Percentiles rank a stretch among this genome's conserved stretches.
Evolutionary conservation across 2,888 invertebrate genomes (phyloP).

Genomic region (Apamea crenata): DNA sequence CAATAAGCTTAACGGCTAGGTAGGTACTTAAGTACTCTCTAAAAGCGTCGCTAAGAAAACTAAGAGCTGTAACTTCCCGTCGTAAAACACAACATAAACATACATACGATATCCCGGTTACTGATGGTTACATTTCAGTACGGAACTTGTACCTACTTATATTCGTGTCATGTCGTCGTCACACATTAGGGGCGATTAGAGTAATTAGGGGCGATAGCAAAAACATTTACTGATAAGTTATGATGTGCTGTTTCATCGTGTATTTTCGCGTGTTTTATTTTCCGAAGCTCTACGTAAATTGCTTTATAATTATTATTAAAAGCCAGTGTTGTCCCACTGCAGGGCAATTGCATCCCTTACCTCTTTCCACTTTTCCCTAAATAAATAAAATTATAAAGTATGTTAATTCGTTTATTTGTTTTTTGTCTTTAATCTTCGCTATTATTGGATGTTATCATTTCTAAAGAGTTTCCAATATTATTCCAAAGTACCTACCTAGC

Average conservation of each 20-base stretch:
- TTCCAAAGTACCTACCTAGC: background rate
- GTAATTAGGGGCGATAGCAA: slow-evolving; percentile 5
- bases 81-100: slow-evolving; percentile 27
- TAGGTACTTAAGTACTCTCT: background rate
- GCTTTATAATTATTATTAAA: background rate
- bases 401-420: background rate
- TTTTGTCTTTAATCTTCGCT: background rate
- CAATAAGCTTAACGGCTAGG: background rate
- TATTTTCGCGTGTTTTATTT: background rate
- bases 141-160: background rate
- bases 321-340: no score
- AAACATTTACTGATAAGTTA: slow-evolving; percentile 25
- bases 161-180: slow-evolving; percentile 14
- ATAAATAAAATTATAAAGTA: no score
- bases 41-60: slow-evolving; percentile 18
- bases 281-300: no score
- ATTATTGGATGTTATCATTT: background rate
- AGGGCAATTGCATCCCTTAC: no score
- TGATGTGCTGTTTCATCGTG: slow-evolving; percentile 13
- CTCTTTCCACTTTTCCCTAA: no score
- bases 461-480: background rate
- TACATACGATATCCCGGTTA: slow-evolving; percentile 19
- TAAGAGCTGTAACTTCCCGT: slow-evolving; percentile 14
- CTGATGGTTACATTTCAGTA: slow-evolving; percentile 25
- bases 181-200: slow-evolving; percentile 16